Conservation (phyloP, 2,113 vertebrate species). For the Odontophorus gujanensis region DNA sequence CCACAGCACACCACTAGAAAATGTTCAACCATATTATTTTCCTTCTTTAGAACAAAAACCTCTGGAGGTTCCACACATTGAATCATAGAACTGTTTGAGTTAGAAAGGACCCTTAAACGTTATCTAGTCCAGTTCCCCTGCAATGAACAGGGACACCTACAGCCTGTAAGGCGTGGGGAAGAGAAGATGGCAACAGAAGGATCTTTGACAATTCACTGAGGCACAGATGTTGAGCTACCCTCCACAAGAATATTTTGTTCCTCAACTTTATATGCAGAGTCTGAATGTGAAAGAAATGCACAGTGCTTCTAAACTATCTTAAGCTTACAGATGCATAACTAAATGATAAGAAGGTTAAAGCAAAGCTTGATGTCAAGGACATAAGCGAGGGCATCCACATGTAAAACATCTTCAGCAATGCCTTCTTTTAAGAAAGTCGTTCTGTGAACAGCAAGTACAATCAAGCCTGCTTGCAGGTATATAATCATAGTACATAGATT, state of each 20-base stretch:
- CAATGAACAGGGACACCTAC: neutral
- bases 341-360: neutral
- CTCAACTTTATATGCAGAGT: neutral
- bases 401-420: neutral
- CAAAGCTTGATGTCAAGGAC: neutral
- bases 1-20: neutral
- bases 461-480: neutral
- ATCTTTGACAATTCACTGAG: neutral
- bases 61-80: neutral
- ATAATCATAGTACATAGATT: neutral
- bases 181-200: neutral
- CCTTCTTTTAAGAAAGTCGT: neutral
- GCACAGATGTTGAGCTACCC: neutral
- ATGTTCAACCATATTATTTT: neutral
- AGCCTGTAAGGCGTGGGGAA: neutral
- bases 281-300: neutral
- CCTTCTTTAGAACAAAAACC: neutral
- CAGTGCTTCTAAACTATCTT: neutral
- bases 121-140: too few species aligned
- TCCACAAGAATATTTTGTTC: neutral
- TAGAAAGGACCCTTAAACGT: too few species aligned
- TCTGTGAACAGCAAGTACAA: neutral
- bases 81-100: too few species aligned
- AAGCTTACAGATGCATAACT: neutral
- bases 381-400: neutral